These are phyloP conservation scores for Rhea pennata DNA, from an alignment of 2,113 vertebrate genomes.

Conservation along the genomic window DNA sequence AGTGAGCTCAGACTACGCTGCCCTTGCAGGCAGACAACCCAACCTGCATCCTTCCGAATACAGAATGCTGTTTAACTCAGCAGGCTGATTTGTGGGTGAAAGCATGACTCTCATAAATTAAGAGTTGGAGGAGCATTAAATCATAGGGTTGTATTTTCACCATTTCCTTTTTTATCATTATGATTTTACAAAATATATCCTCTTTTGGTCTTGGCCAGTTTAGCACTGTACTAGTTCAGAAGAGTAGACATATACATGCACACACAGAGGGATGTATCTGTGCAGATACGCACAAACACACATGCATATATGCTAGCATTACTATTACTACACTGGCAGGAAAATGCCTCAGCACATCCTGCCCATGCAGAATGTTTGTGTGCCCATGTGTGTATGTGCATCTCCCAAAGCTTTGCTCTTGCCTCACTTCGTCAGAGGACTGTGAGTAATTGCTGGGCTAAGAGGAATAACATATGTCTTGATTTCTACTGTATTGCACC, in stretches of 20 bases:
- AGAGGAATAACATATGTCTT: conserved; percentile 21
- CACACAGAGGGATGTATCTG: not conserved
- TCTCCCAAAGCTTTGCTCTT: not conserved
- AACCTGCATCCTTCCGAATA: not conserved
- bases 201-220: not conserved
- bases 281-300: not conserved
- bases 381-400: too few relatives aligned
- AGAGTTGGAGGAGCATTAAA: not conserved
- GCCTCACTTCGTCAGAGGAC: not conserved
- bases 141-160: not conserved
- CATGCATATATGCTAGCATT: not conserved
- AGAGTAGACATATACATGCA: not conserved
- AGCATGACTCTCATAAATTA: not conserved
- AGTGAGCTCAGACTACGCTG: rapidly evolving
- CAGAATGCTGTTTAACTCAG: not conserved
- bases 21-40: not conserved
- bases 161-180: not conserved
- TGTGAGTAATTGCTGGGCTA: conserved; percentile 32
- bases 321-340: not conserved
- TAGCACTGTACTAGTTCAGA: not conserved
- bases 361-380: not conserved
- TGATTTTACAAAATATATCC: not conserved
- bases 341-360: not conserved
- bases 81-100: not conserved
- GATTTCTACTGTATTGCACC: not conserved